phyloP scores from a whole-genome alignment of 2,797 vertebrate genomes.

The Hafferia zeledoni region DNA sequence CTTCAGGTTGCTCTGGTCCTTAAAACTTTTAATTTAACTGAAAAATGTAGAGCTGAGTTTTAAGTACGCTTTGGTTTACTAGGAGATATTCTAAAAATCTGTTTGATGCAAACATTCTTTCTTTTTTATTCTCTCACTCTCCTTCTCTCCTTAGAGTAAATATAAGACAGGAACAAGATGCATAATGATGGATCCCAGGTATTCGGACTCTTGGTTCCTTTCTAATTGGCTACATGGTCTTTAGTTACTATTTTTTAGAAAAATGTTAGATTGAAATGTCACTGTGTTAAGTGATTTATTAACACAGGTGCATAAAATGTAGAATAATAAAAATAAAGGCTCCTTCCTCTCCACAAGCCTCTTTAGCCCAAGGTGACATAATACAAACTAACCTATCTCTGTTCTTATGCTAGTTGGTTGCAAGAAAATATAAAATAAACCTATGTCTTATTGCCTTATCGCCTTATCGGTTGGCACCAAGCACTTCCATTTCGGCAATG shows the following conservation, averaged over 20 bases:
- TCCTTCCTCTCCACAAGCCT: background rate
- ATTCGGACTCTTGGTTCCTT: background rate
- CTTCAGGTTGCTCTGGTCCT: background rate
- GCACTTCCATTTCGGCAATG: background rate
- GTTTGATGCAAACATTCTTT: background rate
- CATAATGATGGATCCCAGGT: background rate
- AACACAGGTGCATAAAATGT: background rate
- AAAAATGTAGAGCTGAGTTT: background rate
- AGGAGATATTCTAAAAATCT: background rate
- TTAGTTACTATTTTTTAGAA: background rate
- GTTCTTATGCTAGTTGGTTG: background rate
- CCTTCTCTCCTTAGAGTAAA: background rate
- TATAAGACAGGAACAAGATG: background rate
- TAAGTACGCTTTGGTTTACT: background rate
- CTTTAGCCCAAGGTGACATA: background rate
- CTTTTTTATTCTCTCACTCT: background rate
- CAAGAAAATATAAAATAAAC: background rate
- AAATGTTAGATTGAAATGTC: background rate
- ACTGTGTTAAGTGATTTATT: background rate
- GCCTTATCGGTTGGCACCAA: background rate
- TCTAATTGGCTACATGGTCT: background rate
- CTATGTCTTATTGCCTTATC: background rate
- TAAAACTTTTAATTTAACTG: background rate
- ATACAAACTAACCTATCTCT: background rate
- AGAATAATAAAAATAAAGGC: background rate